These are phyloP conservation scores for Pungitius pungitius DNA, from an alignment of 2,113 vertebrate species.

Conservation along the genomic window DNA sequence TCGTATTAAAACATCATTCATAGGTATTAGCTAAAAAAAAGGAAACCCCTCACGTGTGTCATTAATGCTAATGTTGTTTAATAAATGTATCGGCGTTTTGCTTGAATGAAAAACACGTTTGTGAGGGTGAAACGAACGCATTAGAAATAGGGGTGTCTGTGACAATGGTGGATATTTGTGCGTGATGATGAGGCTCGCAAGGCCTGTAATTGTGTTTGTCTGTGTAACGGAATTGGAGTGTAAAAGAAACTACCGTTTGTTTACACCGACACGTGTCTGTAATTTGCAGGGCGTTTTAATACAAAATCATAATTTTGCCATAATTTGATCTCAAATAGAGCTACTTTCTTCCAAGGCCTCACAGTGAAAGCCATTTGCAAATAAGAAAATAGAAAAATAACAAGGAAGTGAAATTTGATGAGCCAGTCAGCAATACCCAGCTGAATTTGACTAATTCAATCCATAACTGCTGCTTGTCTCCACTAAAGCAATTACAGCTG, in stretches of 20 bases:
- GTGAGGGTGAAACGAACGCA: constrained; percentile 74
- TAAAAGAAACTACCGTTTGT: constrained; percentile 63
- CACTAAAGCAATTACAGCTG: constrained; percentile 96
- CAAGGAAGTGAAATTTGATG: constrained; percentile 91
- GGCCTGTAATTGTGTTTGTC: constrained; percentile 55
- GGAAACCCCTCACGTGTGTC: constrained; percentile 83
- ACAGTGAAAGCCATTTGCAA: constrained; percentile 90
- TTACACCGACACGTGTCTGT: constrained; percentile 44
- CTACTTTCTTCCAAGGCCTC: constrained; percentile 86
- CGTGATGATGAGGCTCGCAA: constrained; percentile 38
- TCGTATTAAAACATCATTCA: constrained; percentile 93
- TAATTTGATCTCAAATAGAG: constrained; percentile 89
- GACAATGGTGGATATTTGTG: constrained; percentile 66
- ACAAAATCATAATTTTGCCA: constrained; percentile 81
- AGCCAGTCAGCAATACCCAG: constrained; percentile 94
- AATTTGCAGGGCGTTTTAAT: constrained; percentile 58
- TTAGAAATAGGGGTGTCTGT: constrained; percentile 68
- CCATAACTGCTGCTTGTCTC: constrained; percentile 91
- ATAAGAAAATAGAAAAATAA: constrained; percentile 73
- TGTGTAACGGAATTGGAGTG: constrained; percentile 53
- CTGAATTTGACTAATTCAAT: constrained; percentile 95
- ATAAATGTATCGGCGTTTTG: constrained; percentile 73
- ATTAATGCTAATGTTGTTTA: constrained; percentile 81
- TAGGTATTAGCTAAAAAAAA: constrained; percentile 82
- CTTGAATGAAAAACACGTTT: constrained; percentile 65